These are phyloP conservation scores for Phrynocephalus forsythii DNA, from an alignment of 2,797 vertebrate genomes.

Conservation along the genomic window DNA sequence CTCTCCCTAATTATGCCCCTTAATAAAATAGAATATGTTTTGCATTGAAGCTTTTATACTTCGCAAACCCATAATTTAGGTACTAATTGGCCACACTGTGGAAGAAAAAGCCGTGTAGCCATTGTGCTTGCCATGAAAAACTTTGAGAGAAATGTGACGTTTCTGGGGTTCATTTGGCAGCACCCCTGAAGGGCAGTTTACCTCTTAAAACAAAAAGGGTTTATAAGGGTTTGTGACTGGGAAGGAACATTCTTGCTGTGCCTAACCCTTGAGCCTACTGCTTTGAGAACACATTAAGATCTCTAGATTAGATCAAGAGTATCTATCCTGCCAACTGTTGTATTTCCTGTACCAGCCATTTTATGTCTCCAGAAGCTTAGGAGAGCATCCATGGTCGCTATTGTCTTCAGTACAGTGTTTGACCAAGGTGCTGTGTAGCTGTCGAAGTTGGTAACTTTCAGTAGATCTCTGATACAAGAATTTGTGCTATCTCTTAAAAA, in stretches of 20 bases:
- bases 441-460: neutral
- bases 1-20: conserved; percentile 16
- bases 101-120: neutral
- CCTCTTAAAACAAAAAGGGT: neutral
- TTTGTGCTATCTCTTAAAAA: too few species aligned
- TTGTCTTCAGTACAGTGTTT: neutral
- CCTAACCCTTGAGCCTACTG: neutral
- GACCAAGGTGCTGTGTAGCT: neutral
- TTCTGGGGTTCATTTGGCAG: neutral
- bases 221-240: too few species aligned
- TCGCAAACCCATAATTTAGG: conserved; percentile 40
- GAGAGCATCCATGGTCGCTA: too few species aligned
- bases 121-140: neutral
- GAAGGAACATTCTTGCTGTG: neutral
- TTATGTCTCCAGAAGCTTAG: neutral
- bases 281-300: neutral
- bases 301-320: neutral
- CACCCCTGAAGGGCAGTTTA: neutral
- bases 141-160: conserved; percentile 3
- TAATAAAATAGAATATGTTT: conserved; percentile 21
- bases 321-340: neutral
- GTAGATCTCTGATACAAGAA: too few species aligned
- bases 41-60: conserved; percentile 26
- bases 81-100: neutral
- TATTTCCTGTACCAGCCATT: neutral